These are phyloP conservation scores for Rhincodon typus DNA, from an alignment of 2,797 vertebrate genomes.

Conservation along the genomic window DNA sequence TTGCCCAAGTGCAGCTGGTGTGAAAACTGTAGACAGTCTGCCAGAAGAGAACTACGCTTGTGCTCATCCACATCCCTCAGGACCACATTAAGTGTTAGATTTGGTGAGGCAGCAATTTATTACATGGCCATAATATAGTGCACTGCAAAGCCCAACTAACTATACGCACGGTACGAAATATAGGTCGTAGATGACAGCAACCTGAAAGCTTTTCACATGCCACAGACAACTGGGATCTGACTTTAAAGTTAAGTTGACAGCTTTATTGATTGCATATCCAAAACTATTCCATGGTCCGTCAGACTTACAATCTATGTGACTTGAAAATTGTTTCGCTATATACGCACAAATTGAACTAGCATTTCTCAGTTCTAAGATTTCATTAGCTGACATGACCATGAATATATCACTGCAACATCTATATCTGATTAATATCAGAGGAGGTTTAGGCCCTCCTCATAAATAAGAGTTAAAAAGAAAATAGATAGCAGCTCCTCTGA, in stretches of 20 bases:
- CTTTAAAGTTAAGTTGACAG: not conserved
- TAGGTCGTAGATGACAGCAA: not conserved
- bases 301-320: not conserved
- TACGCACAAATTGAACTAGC: not conserved
- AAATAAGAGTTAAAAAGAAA: not conserved
- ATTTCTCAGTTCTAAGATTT: not conserved
- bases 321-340: not conserved
- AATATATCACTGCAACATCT: not conserved
- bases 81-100: not conserved
- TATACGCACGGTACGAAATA: not conserved
- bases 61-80: not conserved
- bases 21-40: not conserved
- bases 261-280: not conserved
- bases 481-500: not conserved
- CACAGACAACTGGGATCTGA: not conserved
- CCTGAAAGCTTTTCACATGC: not conserved
- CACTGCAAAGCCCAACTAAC: not conserved
- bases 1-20: not conserved
- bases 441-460: not conserved
- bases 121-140: not conserved
- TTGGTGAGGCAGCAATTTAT: not conserved
- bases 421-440: not conserved
- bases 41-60: not conserved
- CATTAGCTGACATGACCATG: not conserved
- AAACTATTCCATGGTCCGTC: not conserved